Evolutionary conservation across 2,113 vertebrate genomes (phyloP), one percentile per base, ranked within the genome.

Genomic region (Fregetta grallaria): DNA sequence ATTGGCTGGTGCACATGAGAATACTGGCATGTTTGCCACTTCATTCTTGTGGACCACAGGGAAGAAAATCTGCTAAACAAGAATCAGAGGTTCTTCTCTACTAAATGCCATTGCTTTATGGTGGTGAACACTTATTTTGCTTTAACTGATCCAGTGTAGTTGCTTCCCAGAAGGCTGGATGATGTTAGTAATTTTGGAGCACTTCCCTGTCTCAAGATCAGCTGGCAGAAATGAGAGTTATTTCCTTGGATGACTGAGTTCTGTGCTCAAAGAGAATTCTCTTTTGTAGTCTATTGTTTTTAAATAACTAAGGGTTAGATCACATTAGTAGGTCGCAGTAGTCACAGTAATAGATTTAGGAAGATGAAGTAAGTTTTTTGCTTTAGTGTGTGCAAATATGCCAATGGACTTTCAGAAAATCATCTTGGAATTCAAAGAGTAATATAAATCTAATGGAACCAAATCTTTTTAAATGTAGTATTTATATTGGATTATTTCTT

Each of bases 231-330:
- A 77, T 82, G 50, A 73, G 70, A 91, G 73, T 77, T 97, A 67
- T 97, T 97, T 97, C 86, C 89, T 96, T 98, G 88, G 93, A 96
- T 95, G 79, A 86, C 92, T 95, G 91, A 95, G 94, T 95, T 96
- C 92, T 90, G 52, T 93, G 61, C 95, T 93, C 76, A 96, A 55
- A 96, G 74, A 76, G 50, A 96, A 85, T 94, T 97, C 94, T 94
- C 83, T 94, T 96, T 82, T 81, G 87, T 95, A 93, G 77, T 88
- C 74, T 88, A 45, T 86, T 93, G 68, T 86, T 96, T 94, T 90
- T 78, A 94, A 94, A 84, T 94, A 95, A 86, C 71, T 68, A 13
- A 13, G 73, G 34, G 62, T 92, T 95, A 92, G 89, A 85, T 89
- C 84, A 72, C 70, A 85, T 95, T 68, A 82, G 52, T 87, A 85